Conservation (phyloP, 2,113 vertebrate genomes). For the Callorhinus ursinus region DNA sequence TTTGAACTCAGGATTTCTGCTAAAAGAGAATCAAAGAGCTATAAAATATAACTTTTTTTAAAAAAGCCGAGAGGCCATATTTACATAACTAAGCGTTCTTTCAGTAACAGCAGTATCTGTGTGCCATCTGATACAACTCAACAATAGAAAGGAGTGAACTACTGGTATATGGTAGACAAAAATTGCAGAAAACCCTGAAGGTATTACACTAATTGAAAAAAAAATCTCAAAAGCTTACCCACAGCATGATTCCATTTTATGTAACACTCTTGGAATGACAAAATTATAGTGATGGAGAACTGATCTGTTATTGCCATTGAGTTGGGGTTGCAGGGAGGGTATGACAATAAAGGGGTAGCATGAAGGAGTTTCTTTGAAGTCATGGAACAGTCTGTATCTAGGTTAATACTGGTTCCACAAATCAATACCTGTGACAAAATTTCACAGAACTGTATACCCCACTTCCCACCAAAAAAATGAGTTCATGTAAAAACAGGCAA, state of each 20-base stretch:
- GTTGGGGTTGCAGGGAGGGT: not conserved
- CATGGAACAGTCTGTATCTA: not conserved
- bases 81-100: not conserved
- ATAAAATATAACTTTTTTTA: not conserved
- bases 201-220: not conserved
- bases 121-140: not conserved
- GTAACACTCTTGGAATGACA: not conserved
- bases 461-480: not conserved
- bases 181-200: not conserved
- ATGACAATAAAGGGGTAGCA: not conserved
- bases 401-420: not conserved
- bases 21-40: not conserved
- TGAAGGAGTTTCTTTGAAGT: not conserved
- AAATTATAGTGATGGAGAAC: not conserved
- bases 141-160: not conserved
- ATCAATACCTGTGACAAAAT: not conserved
- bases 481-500: not conserved
- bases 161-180: not conserved
- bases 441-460: not conserved
- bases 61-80: not conserved
- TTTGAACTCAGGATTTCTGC: not conserved
- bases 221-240: not conserved
- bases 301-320: not conserved
- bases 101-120: not conserved
- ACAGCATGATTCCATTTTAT: not conserved